Evolutionary conservation across 1,140 invertebrate species (phyloP).

Genomic region (Leptinotarsa defecta): DNA sequence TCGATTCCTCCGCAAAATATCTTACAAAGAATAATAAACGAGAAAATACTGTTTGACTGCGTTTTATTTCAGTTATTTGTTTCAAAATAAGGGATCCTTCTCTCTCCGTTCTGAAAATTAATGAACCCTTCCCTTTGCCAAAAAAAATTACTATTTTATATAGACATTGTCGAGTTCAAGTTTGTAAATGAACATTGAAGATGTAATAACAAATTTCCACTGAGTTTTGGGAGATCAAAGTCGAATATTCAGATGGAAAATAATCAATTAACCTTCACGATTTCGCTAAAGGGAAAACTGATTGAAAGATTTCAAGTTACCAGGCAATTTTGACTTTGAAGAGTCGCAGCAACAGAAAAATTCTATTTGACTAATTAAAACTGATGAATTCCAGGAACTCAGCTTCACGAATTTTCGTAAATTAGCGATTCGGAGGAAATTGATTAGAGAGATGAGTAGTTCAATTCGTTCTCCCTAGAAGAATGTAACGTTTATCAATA

Average conservation of each 20-base stretch:
- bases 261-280: conserved; percentile 19
- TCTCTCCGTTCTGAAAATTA: too few relatives aligned
- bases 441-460: too few relatives aligned
- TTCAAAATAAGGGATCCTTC: too few relatives aligned
- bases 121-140: too few relatives aligned
- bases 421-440: too few relatives aligned
- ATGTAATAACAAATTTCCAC: neutral
- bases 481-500: too few relatives aligned
- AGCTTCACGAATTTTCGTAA: too few relatives aligned
- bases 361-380: neutral
- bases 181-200: neutral
- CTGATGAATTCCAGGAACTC: neutral
- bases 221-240: neutral
- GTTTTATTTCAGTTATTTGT: too few relatives aligned
- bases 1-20: too few relatives aligned
- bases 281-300: neutral
- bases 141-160: neutral
- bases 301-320: conserved; percentile 19
- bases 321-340: neutral
- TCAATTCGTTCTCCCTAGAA: too few relatives aligned
- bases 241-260: neutral
- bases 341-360: neutral
- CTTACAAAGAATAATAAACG: too few relatives aligned
- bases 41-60: too few relatives aligned
- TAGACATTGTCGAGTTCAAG: neutral